Evolutionary conservation across 2,113 vertebrate species (phyloP), one percentile per base, ranked within the genome.

Genomic region (Eleginops maclovinus): DNA sequence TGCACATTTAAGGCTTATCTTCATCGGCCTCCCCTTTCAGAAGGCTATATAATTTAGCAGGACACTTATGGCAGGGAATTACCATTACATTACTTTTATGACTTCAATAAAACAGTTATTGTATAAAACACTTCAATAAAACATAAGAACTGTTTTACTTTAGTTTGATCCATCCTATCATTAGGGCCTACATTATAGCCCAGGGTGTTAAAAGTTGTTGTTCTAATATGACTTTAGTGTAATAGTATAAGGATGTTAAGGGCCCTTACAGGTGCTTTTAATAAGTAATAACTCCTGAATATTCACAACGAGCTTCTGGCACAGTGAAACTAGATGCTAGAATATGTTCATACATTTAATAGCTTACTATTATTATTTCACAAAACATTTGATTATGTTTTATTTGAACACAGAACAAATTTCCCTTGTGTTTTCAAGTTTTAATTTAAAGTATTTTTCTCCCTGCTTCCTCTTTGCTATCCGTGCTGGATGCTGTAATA

Each of bases 341-440:
- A 62, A 40, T 54, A 36, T 36, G 49, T 63, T 55, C 40, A 24
- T 55, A 2, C 7, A 60, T 19, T 77, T 24, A 72, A 79, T 65
- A 9, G 17, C 40, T 54, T 75, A 2, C 10, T 3, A 47, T 60
- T 21, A 13, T 9, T 65, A 15, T 66, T 64, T 14, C 6, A 15
- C 10, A 46, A 15, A 5, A 9, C 1, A 3, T 64, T 58, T 62
- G 7, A 16, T 31, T 40, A 0, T n/a, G 16, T 46, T 53, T 65
- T 53, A 59, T 17, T 12, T 55, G n/a, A 7, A 24, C 7, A 28
- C 40, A 24, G 49, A 63, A 26, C 4, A 21, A 3, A 58, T 68
- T 64, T 77, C 40, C 36, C 70, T 26, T 13, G 46, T 5, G 40
- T 43, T 49, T 65, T 22, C 15, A 36, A 41, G 36, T 53, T 74